Evolutionary conservation across 2,113 vertebrate genomes (phyloP), one percentile per base, ranked within the genome.

Genomic region (Prochilodus magdalenae): DNA sequence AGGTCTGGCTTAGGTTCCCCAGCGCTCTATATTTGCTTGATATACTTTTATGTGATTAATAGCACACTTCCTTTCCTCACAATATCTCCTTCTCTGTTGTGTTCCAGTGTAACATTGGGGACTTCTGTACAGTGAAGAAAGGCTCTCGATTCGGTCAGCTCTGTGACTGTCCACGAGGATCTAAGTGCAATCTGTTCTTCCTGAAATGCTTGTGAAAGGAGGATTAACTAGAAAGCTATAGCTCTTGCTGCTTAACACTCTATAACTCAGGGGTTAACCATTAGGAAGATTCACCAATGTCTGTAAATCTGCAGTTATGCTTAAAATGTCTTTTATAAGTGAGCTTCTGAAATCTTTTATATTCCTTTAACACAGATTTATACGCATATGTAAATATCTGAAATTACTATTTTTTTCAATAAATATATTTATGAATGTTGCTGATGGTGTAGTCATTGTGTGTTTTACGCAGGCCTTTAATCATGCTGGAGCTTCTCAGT

Each of bases 101-200:
- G 40, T 29, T 29, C 18, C 77, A 86, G 85, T 86, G 81, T 77
- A 72, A 33, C 20, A 70, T 85, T 26, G 83, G 86, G 10, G 83
- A 80, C 24, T 84, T 63, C 80, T 84, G 86, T 62, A 81, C 76
- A 47, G 49, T 84, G 80, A 87, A 87, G 63, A 87, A 79, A 49
- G 83, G 83, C 33, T 26, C 86, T 13, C 80, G 75, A 5, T 87
- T 82, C 27, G 79, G 86, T 65, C 83, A 82, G 53, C 80, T 87
- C 24, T 87, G 86, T n/a, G 79, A 86, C 85, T 86, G 85, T 71
- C 85, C 85, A 24, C 53, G 53, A 22, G 65, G 70, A 10, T 70
- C 79, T 15, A 82, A 78, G 47, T 84, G 86, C 75, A 87, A 79
- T 80, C 18, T 65, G 33, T 82, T 84, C 44, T 87, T 86, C 74